A percentile compares a stretch with the other conserved stretches of the same genome.
Conservation (phyloP, 2,888 invertebrate genomes). For the Callyntrura sp. region DNA sequence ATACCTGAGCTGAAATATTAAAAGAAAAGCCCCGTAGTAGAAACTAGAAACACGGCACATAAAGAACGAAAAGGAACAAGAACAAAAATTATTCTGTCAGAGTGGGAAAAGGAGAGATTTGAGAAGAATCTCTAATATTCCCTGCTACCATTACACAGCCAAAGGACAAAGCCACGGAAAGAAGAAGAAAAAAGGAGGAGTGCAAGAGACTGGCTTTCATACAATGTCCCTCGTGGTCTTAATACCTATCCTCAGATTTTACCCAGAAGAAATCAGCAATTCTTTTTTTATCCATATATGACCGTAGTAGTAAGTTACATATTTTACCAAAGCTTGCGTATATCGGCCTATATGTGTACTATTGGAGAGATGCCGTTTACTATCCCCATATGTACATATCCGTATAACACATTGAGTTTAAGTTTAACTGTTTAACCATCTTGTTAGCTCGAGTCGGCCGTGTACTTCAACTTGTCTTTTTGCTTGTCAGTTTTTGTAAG, state of each 20-base stretch:
- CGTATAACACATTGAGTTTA: neutral
- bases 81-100: constrained; percentile 41
- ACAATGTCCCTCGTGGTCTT: constrained; percentile 60
- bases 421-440: constrained; percentile 38
- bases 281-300: constrained; percentile 36
- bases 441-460: constrained; percentile 33
- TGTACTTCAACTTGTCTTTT: constrained; percentile 71
- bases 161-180: neutral
- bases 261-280: constrained; percentile 71
- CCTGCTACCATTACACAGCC: neutral
- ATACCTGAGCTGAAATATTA: neutral
- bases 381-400: neutral
- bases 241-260: constrained; percentile 61
- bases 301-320: constrained; percentile 11
- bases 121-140: constrained; percentile 48
- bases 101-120: constrained; percentile 40
- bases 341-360: neutral
- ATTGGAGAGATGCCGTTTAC: neutral
- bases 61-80: neutral
- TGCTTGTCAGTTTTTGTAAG: constrained; percentile 69
- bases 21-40: neutral
- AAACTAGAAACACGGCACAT: neutral
- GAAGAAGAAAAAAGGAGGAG: neutral
- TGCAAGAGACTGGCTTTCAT: constrained; percentile 24
- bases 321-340: neutral